A percentile compares a stretch with the other conserved stretches of the same genome.
Evolutionary conservation across 2,113 vertebrate genomes (phyloP).

Genomic region (Ophthalmotilapia sp.): DNA sequence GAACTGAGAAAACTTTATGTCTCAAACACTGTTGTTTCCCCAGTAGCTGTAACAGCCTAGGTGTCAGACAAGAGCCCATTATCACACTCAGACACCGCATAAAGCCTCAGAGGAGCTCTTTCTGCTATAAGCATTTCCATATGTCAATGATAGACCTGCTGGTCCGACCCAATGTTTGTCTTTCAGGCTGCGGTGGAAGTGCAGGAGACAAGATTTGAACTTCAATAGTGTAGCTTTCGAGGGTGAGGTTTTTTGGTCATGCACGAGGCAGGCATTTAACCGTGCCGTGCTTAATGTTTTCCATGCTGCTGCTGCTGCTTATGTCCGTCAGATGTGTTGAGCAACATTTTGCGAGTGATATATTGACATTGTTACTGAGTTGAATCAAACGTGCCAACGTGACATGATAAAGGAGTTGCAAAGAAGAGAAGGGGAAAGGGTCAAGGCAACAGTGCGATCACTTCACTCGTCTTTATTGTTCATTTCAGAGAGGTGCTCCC

Average conservation of each 20-base stretch:
- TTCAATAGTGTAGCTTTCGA: slow-evolving; percentile 27
- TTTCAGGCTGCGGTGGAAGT: slow-evolving; percentile 62
- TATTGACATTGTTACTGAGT: not conserved
- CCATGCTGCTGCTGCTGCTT: slow-evolving; percentile 16
- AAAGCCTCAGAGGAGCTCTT: slow-evolving; percentile 50
- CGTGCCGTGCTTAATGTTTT: slow-evolving; percentile 29
- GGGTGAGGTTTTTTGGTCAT: slow-evolving; percentile 33
- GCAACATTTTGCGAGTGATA: not conserved
- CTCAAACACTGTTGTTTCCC: slow-evolving; percentile 21
- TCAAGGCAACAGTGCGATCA: not conserved
- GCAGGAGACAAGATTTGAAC: slow-evolving; percentile 44
- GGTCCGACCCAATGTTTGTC: slow-evolving; percentile 56
- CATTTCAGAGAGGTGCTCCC: not conserved
- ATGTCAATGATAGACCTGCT: slow-evolving; percentile 50
- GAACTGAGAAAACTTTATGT: not conserved
- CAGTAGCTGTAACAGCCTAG: slow-evolving; percentile 42
- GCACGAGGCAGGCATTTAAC: slow-evolving; percentile 19
- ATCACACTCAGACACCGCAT: slow-evolving; percentile 58
- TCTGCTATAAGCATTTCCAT: slow-evolving; percentile 71
- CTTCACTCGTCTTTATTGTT: not conserved
- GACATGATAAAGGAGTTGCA: not conserved
- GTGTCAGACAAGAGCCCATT: slow-evolving; percentile 65
- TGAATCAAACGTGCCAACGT: not conserved
- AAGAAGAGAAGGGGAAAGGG: not conserved
- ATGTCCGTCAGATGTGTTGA: slow-evolving; percentile 29